Evolutionary conservation across 2,797 vertebrate species (phyloP).

Genomic region (Dendrocincla tyrannina): DNA sequence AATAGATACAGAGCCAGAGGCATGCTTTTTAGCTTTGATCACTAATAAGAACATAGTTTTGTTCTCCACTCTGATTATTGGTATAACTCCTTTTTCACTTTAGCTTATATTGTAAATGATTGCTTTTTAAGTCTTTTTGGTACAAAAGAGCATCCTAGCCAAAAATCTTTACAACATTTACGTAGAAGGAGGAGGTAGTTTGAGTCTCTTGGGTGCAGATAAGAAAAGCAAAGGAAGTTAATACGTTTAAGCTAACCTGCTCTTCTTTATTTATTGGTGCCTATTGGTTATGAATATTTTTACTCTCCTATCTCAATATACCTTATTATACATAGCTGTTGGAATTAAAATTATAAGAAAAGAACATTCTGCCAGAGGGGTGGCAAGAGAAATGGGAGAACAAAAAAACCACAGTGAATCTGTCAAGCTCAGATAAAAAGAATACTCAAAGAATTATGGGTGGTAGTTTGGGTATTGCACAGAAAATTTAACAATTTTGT

Average conservation of each 20-base stretch:
- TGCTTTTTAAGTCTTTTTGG: background rate
- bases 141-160: background rate
- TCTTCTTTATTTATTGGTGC: background rate
- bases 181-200: background rate
- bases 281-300: background rate
- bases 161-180: background rate
- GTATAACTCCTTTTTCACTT: background rate
- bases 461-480: background rate
- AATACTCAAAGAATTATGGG: background rate
- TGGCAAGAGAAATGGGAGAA: background rate
- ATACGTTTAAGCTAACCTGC: background rate
- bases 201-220: background rate
- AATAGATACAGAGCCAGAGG: background rate
- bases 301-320: background rate
- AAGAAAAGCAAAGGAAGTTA: background rate
- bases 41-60: background rate
- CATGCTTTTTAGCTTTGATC: background rate
- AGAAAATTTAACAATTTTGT: background rate
- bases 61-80: background rate
- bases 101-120: background rate
- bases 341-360: background rate
- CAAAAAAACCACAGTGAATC: background rate
- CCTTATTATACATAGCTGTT: background rate
- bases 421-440: slow-evolving; percentile 3
- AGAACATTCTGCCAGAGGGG: background rate